Percentiles rank a stretch among this genome's conserved stretches.
Evolutionary conservation across 2,888 invertebrate species (phyloP).

Genomic region (Xanthia togata): DNA sequence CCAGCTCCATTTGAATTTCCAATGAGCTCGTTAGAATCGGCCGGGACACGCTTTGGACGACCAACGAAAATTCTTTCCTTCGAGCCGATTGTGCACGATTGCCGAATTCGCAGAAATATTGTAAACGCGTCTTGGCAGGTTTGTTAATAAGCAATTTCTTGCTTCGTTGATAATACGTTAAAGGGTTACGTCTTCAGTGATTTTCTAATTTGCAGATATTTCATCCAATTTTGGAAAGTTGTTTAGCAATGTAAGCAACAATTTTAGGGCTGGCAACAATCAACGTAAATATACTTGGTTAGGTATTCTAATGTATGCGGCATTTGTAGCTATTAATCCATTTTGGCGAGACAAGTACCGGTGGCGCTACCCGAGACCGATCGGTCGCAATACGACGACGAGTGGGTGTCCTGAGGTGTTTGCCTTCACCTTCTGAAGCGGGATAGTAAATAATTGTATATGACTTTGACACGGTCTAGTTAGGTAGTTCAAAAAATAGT

Average conservation of each 20-base stretch:
- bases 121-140: constrained; percentile 68
- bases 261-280: neutral
- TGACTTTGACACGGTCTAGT: constrained; percentile 22
- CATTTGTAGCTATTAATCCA: constrained; percentile 4
- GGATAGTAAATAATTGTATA: constrained; percentile 20
- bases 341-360: constrained; percentile 7
- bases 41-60: constrained; percentile 80
- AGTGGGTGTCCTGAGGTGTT: constrained; percentile 42
- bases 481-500: constrained; percentile 27
- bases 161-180: constrained; percentile 42
- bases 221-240: neutral
- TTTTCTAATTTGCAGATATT: constrained; percentile 33
- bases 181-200: constrained; percentile 28
- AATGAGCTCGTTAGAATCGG: constrained; percentile 89
- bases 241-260: neutral
- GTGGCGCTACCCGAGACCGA: constrained; percentile 34
- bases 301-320: neutral
- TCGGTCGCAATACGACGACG: constrained; percentile 3
- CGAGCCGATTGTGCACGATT: constrained; percentile 58
- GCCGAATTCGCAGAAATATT: constrained; percentile 56
- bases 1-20: constrained; percentile 89
- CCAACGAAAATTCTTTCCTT: constrained; percentile 82
- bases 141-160: constrained; percentile 63
- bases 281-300: neutral
- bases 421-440: constrained; percentile 43